A percentile compares a stretch with the other conserved stretches of the same genome.
These are phyloP conservation scores for Plebejus melissa DNA, from an alignment of 2,888 invertebrate genomes.

Conservation along the genomic window DNA sequence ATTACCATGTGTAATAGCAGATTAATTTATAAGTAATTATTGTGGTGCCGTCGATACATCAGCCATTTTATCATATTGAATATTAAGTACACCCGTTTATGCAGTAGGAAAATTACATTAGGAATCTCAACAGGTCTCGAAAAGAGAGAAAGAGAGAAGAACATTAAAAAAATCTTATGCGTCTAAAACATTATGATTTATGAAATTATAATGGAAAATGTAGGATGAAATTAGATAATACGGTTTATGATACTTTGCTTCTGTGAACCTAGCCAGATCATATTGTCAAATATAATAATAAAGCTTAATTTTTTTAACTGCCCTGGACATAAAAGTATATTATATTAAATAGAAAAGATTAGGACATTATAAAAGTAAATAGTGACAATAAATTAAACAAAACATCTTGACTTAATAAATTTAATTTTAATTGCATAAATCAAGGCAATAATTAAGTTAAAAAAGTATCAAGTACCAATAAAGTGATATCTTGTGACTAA, in stretches of 20 bases:
- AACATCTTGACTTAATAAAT: not conserved
- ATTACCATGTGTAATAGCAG: slow-evolving; percentile 16
- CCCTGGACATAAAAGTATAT: not conserved
- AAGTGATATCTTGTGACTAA: not conserved
- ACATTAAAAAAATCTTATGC: not conserved
- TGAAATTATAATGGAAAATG: too few species aligned
- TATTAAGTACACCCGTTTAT: slow-evolving; percentile 22
- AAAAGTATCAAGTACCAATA: not conserved
- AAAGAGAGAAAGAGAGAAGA: not conserved
- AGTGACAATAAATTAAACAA: slow-evolving; percentile 5
- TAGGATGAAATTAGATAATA: too few species aligned
- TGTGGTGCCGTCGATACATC: not conserved
- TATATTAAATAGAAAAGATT: not conserved
- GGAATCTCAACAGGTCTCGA: not conserved
- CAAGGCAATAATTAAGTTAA: not conserved
- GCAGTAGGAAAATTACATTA: not conserved
- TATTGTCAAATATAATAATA: not conserved
- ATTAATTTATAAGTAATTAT: slow-evolving; percentile 23
- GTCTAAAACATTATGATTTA: too few species aligned
- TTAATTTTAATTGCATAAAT: slow-evolving; percentile 4
- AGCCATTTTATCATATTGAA: slow-evolving; percentile 20
- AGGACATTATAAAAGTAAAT: not conserved
- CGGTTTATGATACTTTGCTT: too few species aligned
- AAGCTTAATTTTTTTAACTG: not conserved
- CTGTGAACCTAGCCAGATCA: not conserved